Percentiles rank a stretch among this genome's conserved stretches.
These are phyloP conservation scores for Urocolius indicus DNA, from an alignment of 2,113 vertebrate species.

Conservation along the genomic window DNA sequence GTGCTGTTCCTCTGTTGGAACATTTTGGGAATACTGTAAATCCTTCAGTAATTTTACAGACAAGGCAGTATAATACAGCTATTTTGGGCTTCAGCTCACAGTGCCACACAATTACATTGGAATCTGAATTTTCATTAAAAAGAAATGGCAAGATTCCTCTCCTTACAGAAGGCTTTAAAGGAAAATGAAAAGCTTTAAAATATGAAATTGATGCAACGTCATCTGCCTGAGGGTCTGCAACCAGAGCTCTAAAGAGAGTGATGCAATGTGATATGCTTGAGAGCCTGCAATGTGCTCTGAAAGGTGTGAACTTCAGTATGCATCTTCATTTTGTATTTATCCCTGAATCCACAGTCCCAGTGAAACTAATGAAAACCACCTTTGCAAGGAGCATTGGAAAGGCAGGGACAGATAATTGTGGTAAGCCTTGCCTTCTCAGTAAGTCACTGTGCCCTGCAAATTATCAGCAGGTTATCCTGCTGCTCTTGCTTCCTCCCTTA, in stretches of 20 bases:
- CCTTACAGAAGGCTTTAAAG: background rate
- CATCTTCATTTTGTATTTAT: background rate
- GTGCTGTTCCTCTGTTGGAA: background rate
- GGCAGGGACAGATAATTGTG: background rate
- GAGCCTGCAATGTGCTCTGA: background rate
- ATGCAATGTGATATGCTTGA: background rate
- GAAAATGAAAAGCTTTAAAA: background rate
- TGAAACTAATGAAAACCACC: background rate
- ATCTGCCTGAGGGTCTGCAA: constrained; percentile 10
- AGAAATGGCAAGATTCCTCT: background rate
- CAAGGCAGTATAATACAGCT: background rate
- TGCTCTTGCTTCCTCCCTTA: background rate
- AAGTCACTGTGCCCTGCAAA: background rate
- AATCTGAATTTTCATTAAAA: background rate
- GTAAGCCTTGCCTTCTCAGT: background rate
- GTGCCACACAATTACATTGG: background rate
- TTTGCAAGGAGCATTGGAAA: background rate
- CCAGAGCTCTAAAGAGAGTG: background rate
- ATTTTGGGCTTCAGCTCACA: background rate
- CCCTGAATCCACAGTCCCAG: background rate
- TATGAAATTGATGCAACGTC: background rate
- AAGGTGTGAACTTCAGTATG: background rate
- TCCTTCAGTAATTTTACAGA: background rate
- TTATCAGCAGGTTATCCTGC: background rate
- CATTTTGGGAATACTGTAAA: constrained; percentile 19